Base-by-base conservation (phyloP, 2,113 vertebrate species). In the Alethe diademata region DNA sequence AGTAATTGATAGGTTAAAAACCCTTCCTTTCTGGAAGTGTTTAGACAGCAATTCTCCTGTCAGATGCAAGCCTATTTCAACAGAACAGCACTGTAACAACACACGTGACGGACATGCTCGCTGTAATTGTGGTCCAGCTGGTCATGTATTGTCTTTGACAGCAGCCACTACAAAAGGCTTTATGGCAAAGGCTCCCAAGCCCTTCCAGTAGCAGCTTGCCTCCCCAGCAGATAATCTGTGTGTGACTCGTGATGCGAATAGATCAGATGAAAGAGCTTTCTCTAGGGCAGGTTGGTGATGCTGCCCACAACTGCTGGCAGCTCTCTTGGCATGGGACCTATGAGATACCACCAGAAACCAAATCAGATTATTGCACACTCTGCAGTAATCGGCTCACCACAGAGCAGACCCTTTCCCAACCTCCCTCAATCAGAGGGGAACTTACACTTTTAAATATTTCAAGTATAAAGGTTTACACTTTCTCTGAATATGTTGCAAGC, bases 111-210 rank as follows among this genome's bases (percentile, higher is more conserved):
- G 87, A 67, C 50, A 8, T 1, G 54, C 82, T 93, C 14, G 0
- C 80, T 67, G 82, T 19, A 67, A 93, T 40, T 91, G 91, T 64
- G 57, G 93, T 69, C 80, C 73, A 40, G 73, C 86, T 12, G 17
- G 58, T 53, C 86, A 35, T 3, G 35, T 19, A 84, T 84, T 91
- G 83, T 91, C 73, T 91, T 88, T 89, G 76, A 86, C 90, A 79
- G 76, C 73, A 86, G 83, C 69, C 76, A 72, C 84, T 91, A 95
- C 89, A 87, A 92, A 93, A 91, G 83, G 40, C 51, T 80, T 90
- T 54, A 82, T 11, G 73, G 73, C 73, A 94, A 81, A 90, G 38
- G 73, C 58, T 93, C 42, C 65, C 72, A 54, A 83, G 78, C 67
- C 42, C 36, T 88, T 86, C 90, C 69, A 58, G 64, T 31, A 61